A percentile compares a stretch with the other conserved stretches of the same genome.
Evolutionary conservation across 2,113 vertebrate genomes (phyloP).

Genomic region (Myotis lucifugus): DNA sequence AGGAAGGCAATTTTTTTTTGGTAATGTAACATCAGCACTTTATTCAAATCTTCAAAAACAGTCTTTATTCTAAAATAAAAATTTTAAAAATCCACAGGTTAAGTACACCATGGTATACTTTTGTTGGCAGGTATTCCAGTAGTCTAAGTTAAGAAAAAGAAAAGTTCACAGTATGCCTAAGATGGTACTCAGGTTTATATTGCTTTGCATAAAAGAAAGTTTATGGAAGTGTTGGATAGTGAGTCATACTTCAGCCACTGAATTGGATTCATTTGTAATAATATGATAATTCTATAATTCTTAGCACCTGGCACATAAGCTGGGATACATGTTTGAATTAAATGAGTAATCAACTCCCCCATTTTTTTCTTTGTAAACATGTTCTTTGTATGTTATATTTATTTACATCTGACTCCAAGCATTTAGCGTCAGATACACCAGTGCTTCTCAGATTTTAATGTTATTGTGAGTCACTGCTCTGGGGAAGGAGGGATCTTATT

Average conservation of each 20-base stretch:
- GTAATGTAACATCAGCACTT: slow-evolving; percentile 80
- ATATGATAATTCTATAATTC: background rate
- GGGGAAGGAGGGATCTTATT: background rate
- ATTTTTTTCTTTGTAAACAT: background rate
- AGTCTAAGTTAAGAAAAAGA: background rate
- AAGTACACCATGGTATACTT: slow-evolving; percentile 87
- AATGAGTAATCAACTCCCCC: background rate
- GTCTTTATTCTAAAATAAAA: slow-evolving; percentile 84
- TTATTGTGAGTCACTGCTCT: background rate
- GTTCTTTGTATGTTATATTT: background rate
- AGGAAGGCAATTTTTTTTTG: background rate
- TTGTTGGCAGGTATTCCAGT: no score
- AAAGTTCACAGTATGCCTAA: background rate
- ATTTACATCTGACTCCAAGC: background rate
- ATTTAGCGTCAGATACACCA: background rate
- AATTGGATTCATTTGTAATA: background rate
- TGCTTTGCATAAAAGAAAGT: background rate
- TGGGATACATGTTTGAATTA: background rate
- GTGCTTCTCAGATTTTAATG: background rate
- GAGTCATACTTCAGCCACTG: background rate
- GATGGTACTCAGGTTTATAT: background rate
- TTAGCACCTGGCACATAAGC: background rate
- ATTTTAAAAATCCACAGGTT: slow-evolving; percentile 83
- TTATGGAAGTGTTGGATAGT: background rate
- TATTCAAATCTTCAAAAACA: slow-evolving; percentile 88